Evolutionary conservation across 1,140 invertebrate genomes (phyloP).

Genomic region (Drosophila asahinai): DNA sequence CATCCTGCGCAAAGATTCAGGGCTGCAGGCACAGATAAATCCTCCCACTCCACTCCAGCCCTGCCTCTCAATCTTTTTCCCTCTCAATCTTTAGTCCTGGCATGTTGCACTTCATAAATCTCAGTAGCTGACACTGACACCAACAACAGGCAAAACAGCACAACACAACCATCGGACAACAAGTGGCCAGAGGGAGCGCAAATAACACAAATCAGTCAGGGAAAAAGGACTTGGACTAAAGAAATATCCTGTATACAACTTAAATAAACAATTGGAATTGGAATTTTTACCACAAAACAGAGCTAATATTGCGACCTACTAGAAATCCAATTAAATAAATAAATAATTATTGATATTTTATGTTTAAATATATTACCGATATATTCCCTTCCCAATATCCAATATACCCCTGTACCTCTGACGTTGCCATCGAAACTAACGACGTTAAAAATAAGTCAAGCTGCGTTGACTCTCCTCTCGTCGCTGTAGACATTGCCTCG

Average conservation of each 20-base stretch:
- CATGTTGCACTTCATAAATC: slow-evolving; percentile 80
- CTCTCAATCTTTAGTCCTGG: slow-evolving; percentile 48
- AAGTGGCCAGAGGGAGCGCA: slow-evolving; percentile 59
- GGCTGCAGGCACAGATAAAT: slow-evolving; percentile 36
- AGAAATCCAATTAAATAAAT: not conserved
- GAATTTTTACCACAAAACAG: not conserved
- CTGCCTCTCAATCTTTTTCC: slow-evolving; percentile 55
- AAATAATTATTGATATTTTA: not conserved
- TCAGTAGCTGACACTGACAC: slow-evolving; percentile 75
- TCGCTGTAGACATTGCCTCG: slow-evolving; percentile 21
- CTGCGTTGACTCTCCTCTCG: slow-evolving; percentile 32
- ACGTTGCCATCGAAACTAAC: slow-evolving; percentile 48
- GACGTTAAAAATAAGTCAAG: slow-evolving; percentile 78
- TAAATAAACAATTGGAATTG: not conserved
- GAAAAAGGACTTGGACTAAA: not conserved
- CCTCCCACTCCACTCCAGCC: not conserved
- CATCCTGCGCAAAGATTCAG: slow-evolving; percentile 13
- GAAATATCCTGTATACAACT: slow-evolving; percentile 6
- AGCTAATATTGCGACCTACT: not conserved
- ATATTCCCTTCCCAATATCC: not conserved
- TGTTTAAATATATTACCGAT: not conserved
- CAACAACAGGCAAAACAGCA: slow-evolving; percentile 46
- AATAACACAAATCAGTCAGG: slow-evolving; percentile 29
- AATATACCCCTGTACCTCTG: not conserved
- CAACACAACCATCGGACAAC: slow-evolving; percentile 53